Conservation (phyloP, 2,113 vertebrate genomes). For the Rhegmatorhina hoffmannsi region DNA sequence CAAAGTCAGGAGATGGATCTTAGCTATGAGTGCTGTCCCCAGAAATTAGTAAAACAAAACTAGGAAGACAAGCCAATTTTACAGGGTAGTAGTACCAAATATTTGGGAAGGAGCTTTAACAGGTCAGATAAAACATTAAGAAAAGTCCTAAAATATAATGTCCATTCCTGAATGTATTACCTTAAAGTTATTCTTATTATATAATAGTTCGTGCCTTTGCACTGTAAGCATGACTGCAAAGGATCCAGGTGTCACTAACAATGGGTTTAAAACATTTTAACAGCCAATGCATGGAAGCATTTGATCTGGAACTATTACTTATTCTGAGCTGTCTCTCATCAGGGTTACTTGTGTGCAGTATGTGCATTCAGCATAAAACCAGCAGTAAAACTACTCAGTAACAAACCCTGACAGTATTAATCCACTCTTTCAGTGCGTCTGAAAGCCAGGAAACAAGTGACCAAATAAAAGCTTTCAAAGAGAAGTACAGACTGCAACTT, state of each 20-base stretch:
- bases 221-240: background rate
- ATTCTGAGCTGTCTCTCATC: background rate
- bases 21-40: background rate
- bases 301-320: background rate
- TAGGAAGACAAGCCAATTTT: background rate
- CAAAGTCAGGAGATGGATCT: background rate
- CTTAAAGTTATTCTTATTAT: background rate
- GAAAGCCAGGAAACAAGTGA: background rate
- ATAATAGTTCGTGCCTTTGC: background rate
- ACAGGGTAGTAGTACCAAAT: background rate
- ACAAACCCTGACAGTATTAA: background rate
- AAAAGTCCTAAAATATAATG: background rate
- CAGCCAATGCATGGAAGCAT: background rate
- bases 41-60: background rate
- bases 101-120: background rate
- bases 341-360: background rate
- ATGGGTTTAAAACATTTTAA: background rate
- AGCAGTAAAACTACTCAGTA: background rate
- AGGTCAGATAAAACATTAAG: background rate
- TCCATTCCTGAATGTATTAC: background rate
- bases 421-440: background rate
- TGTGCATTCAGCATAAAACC: background rate
- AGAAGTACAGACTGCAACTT: background rate
- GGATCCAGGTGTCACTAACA: background rate
- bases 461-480: background rate